These are phyloP conservation scores for Microctenopoma lineatum DNA, from an alignment of 2,797 vertebrate species.

Conservation along the genomic window DNA sequence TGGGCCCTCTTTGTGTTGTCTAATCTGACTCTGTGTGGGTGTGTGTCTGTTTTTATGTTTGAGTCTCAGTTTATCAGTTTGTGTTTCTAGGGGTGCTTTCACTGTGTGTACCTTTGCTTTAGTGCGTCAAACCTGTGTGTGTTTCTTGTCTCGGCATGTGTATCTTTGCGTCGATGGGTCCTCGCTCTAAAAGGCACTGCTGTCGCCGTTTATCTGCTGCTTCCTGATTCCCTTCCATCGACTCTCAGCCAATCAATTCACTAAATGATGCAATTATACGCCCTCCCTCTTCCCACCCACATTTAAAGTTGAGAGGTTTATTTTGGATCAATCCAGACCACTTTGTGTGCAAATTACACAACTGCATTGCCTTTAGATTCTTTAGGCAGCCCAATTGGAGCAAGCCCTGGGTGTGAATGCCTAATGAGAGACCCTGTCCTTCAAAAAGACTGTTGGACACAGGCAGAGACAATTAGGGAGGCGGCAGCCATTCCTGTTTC, in stretches of 20 bases:
- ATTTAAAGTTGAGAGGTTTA: conserved; percentile 98
- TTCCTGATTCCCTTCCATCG: conserved; percentile 95
- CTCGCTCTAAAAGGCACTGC: conserved; percentile 85
- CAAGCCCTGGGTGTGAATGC: conserved; percentile 83
- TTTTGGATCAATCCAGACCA: conserved; percentile 97
- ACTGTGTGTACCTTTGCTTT: conserved; percentile 30
- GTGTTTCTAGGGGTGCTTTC: conserved; percentile 40
- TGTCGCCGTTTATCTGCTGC: conserved; percentile 91
- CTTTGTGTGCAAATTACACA: conserved; percentile 97
- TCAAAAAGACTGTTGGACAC: conserved; percentile 75
- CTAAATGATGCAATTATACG: conserved; percentile 99
- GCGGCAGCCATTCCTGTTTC: conserved; percentile 29
- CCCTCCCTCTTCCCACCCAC: conserved; percentile 79
- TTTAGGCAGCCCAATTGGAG: conserved; percentile 89
- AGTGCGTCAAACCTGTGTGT: conserved; percentile 33
- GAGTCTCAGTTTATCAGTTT: conserved; percentile 42
- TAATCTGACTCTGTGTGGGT: conserved; percentile 58
- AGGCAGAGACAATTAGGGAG: conserved; percentile 70
- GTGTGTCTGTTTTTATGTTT: conserved; percentile 33
- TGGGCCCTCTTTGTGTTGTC: conserved; percentile 67
- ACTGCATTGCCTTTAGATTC: conserved; percentile 91
- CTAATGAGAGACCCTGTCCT: conserved; percentile 84
- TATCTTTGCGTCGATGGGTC: conserved; percentile 63
- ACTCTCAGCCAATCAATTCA: conserved; percentile 94
- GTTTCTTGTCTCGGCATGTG: conserved; percentile 29